Evolutionary conservation across 64 coral and sea anemone species (phyloP), one percentile per base, ranked within the genome.

Genomic region (Actinia equina): DNA sequence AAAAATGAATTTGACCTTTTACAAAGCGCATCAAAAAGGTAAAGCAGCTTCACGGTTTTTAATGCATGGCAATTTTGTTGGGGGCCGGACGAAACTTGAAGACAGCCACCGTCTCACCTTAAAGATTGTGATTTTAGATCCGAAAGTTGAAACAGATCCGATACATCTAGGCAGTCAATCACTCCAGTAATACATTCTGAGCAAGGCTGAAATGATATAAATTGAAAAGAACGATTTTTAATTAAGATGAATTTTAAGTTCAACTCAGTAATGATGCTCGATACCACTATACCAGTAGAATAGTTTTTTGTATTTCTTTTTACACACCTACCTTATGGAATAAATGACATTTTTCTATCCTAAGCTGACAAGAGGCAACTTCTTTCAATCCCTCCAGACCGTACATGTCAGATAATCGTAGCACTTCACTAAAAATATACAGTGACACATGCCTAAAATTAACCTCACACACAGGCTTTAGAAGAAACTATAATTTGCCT

Each of bases 331-430:
- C 94, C 94, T 97, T 97, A 76, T 97, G 94, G 92, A 97, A 97
- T 44, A 97, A 84, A 27, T 97, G 94, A 51, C 94, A 97, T 25
- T 88, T 90, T 18, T 93, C 91, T 69, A 97, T 90, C 88, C 78
- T 93, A 30, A 97, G 84, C 57, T 81, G 63, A 16, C 88, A 85
- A 19, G 11, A 78, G 6, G 93, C 83, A 10, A 93, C 85, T 85
- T 97, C 86, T 80, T 87, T 97, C n/a, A 97, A 37, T 58, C 94
- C 91, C 58, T 97, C 88, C 2, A 97, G 76, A 37, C 88, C 80
- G 53, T 97, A 97, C 94, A 97, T 97, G 60, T 97, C 94, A 43
- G 92, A 84, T 23, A 97, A 87, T 16, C 71, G 57, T 23, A 93
- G 52, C 37, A 93, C 52, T 20, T 97, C 94, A 86, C 94, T 97